Conservation (phyloP, 92 coral and sea anemone genomes). For the Parazoanthus atlanticus region DNA sequence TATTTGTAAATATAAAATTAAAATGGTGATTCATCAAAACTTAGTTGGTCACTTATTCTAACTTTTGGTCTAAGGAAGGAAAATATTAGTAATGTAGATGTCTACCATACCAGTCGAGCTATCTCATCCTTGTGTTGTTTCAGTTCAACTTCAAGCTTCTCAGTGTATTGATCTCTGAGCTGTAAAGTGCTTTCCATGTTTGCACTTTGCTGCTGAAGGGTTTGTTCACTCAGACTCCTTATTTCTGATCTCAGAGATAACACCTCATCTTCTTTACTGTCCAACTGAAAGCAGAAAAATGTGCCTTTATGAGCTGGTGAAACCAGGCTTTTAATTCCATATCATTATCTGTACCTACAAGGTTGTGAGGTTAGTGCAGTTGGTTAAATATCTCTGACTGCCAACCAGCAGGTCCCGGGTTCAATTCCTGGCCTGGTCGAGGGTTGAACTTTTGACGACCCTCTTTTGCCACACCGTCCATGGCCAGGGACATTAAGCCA, state of each 20-base stretch:
- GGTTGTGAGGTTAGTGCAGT: too few relatives aligned
- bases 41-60: background rate
- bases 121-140: slow-evolving; percentile 58
- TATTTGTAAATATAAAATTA: too few relatives aligned
- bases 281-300: background rate
- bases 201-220: slow-evolving; percentile 10
- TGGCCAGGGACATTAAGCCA: too few relatives aligned
- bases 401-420: too few relatives aligned
- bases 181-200: slow-evolving; percentile 3
- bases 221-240: slow-evolving; percentile 22
- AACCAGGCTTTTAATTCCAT: too few relatives aligned
- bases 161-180: slow-evolving; percentile 48
- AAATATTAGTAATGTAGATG: too few relatives aligned
- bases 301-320: background rate
- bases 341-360: too few relatives aligned
- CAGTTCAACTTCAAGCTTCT: slow-evolving; percentile 64
- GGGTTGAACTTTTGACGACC: too few relatives aligned
- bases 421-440: too few relatives aligned
- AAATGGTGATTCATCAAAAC: background rate
- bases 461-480: too few relatives aligned
- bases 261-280: slow-evolving; percentile 18
- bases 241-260: slow-evolving; percentile 19
- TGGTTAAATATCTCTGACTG: too few relatives aligned
- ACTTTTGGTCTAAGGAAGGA: background rate
- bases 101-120: slow-evolving; percentile 46